Conservation (phyloP, 2,797 vertebrate species). For the Ciconia nigra region DNA sequence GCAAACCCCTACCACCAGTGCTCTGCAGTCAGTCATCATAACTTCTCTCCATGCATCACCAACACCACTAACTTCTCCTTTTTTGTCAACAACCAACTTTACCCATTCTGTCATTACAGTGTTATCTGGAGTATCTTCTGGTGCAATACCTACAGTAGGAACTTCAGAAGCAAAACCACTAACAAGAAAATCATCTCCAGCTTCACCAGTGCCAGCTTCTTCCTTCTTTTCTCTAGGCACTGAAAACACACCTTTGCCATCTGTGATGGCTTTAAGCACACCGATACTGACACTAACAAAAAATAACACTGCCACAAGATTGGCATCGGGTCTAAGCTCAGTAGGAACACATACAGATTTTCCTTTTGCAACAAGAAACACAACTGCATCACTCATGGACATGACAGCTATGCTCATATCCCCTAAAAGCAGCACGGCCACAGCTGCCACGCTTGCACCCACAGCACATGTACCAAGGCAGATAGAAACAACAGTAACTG, state of each 20-base stretch:
- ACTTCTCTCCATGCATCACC: conserved; percentile 64
- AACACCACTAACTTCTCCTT: conserved; percentile 34
- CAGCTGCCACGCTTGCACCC: conserved; percentile 60
- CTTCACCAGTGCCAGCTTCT: conserved; percentile 74
- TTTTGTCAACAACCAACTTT: conserved; percentile 71
- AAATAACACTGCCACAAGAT: conserved; percentile 75
- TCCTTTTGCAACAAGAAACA: conserved; percentile 56
- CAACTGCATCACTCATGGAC: conserved; percentile 55
- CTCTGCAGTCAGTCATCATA: conserved; percentile 55
- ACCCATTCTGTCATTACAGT: conserved; percentile 86
- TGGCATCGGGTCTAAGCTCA: conserved; percentile 59
- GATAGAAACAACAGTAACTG: conserved; percentile 68
- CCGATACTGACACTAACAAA: conserved; percentile 60
- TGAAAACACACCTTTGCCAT: conserved; percentile 74
- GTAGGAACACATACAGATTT: conserved; percentile 62
- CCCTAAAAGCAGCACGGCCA: conserved; percentile 36
- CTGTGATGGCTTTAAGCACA: conserved; percentile 74
- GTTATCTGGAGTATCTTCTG: conserved; percentile 69
- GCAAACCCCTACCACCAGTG: conserved; percentile 41
- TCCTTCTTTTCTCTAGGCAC: conserved; percentile 77
- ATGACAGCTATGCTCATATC: conserved; percentile 44
- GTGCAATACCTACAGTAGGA: conserved; percentile 70
- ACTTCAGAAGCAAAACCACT: conserved; percentile 64
- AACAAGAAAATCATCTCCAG: conserved; percentile 79
- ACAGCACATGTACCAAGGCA: conserved; percentile 70